phyloP scores from a whole-genome alignment of 64 coral and sea anemone genomes.

The Orbicella faveolata region DNA sequence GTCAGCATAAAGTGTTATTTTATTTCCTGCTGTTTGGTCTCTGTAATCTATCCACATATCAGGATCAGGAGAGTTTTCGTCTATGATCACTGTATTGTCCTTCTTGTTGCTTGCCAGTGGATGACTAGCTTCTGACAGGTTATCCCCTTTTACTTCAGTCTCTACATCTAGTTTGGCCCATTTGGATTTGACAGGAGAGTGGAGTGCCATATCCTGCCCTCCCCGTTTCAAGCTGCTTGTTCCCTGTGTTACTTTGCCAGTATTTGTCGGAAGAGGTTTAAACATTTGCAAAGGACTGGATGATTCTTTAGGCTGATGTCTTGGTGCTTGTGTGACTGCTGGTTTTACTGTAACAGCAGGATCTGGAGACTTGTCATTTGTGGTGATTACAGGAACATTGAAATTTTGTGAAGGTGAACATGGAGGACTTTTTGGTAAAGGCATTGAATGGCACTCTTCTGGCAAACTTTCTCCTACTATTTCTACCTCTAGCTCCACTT shows the following conservation, averaged over 20 bases:
- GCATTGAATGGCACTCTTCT: background rate
- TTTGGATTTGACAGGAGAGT: constrained; percentile 3
- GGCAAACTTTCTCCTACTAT: background rate
- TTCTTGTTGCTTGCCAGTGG: background rate
- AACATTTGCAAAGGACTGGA: background rate
- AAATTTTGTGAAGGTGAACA: background rate
- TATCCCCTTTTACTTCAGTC: background rate
- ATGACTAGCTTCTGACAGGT: background rate
- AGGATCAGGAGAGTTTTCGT: background rate
- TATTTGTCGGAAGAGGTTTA: constrained; percentile 1
- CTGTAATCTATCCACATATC: background rate
- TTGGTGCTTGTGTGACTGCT: background rate
- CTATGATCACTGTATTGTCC: background rate
- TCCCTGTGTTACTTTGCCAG: background rate
- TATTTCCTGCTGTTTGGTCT: background rate
- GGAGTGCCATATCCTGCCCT: background rate
- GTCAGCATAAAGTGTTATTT: constrained; percentile 26
- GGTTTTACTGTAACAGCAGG: background rate
- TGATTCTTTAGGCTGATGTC: constrained; percentile 24
- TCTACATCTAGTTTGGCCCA: background rate
- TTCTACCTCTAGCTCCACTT: background rate
- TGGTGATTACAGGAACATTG: background rate
- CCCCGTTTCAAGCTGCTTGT: constrained; percentile 14
- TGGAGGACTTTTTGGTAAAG: background rate
- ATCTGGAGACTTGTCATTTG: background rate